These are phyloP conservation scores for Parus major DNA, from an alignment of 2,113 vertebrate genomes.

Conservation along the genomic window DNA sequence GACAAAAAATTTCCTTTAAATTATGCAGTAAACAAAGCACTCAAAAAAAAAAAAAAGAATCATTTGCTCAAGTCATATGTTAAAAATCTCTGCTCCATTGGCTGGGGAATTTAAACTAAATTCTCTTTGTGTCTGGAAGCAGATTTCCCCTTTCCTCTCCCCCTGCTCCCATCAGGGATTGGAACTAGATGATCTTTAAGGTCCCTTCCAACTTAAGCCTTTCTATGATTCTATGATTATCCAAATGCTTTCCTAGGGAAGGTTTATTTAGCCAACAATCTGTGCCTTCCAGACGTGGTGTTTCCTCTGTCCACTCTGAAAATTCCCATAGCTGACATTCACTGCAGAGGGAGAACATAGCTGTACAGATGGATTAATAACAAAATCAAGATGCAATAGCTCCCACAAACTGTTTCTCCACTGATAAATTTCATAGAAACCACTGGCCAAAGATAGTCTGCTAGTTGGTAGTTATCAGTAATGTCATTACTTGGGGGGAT, in stretches of 20 bases:
- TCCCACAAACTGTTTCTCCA: neutral
- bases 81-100: neutral
- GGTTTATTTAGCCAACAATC: constrained; percentile 8
- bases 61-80: neutral
- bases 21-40: constrained; percentile 51
- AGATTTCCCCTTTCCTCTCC: neutral
- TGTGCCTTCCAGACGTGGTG: neutral
- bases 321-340: constrained; percentile 3
- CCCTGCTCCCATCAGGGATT: neutral
- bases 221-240: neutral
- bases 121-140: neutral
- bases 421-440: constrained; percentile 5
- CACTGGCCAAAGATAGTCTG: neutral
- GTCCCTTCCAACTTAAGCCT: neutral
- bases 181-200: neutral
- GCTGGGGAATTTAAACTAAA: constrained; percentile 5
- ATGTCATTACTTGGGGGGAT: neutral
- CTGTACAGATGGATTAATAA: neutral
- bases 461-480: neutral
- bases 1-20: constrained; percentile 51
- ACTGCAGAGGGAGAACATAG: neutral
- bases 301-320: constrained; percentile 8
- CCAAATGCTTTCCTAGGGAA: neutral
- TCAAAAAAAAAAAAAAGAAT: neutral
- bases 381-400: neutral